Evolutionary conservation across 1,140 invertebrate genomes (phyloP).

Genomic region (Habropoda laboriosa): DNA sequence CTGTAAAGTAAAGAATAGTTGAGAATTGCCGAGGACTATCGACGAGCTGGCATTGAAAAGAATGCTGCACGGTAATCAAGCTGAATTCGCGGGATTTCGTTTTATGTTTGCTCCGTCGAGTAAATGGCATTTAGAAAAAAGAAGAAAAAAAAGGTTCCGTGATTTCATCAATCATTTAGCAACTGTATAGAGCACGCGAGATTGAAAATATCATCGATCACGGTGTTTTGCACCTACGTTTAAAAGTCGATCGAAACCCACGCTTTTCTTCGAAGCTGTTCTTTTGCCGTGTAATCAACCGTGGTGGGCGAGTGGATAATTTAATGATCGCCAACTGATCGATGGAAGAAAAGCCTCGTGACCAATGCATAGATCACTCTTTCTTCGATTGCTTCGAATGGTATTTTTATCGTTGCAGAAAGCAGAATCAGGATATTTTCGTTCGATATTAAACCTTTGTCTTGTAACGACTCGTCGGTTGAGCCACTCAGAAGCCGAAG

Average conservation of each 20-base stretch:
- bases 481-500: no score
- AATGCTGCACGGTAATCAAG: background rate
- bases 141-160: background rate
- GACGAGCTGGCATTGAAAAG: background rate
- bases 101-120: background rate
- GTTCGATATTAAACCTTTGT: no score
- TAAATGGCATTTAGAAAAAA: background rate
- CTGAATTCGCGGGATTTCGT: background rate
- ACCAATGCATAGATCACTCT: background rate
- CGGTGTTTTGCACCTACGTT: background rate
- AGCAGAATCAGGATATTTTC: no score
- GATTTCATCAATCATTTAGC: background rate
- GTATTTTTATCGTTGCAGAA: no score
- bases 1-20: background rate
- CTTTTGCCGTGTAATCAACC: background rate
- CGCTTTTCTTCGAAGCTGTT: background rate
- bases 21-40: background rate
- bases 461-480: no score
- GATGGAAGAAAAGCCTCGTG: background rate
- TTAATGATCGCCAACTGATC: slow-evolving; percentile 9
- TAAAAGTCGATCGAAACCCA: background rate
- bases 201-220: background rate
- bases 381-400: background rate
- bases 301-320: slow-evolving; percentile 23
- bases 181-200: background rate